Evolutionary conservation across 2,797 vertebrate genomes (phyloP).

Genomic region (Naso thynnoides): DNA sequence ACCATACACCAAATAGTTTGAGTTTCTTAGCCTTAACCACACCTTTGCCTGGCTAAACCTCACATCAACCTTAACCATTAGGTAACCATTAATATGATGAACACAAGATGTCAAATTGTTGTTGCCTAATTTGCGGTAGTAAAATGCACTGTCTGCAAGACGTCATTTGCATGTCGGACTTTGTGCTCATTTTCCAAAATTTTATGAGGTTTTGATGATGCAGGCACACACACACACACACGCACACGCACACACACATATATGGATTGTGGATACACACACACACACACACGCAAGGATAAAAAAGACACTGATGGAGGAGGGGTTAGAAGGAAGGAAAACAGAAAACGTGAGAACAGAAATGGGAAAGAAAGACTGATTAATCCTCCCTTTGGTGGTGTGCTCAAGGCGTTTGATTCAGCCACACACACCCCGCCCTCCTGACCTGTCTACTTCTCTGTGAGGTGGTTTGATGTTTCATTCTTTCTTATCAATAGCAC

Average conservation of each 20-base stretch:
- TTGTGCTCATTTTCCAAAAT: slow-evolving; percentile 40
- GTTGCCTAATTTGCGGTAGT: slow-evolving; percentile 31
- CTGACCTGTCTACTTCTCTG: slow-evolving; percentile 60
- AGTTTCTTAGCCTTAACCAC: slow-evolving; percentile 51
- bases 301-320: slow-evolving; percentile 69
- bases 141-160: slow-evolving; percentile 25
- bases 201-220: slow-evolving; percentile 43
- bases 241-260: slow-evolving; percentile 46
- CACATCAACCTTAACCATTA: slow-evolving; percentile 49
- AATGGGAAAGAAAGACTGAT: slow-evolving; percentile 77
- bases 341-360: slow-evolving; percentile 82
- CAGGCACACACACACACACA: slow-evolving; percentile 51
- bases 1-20: slow-evolving; percentile 37
- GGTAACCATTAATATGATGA: slow-evolving; percentile 53
- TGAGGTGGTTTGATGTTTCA: slow-evolving; percentile 79
- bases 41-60: slow-evolving; percentile 48
- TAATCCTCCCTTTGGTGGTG: slow-evolving; percentile 83
- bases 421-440: slow-evolving; percentile 1
- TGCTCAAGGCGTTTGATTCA: slow-evolving; percentile 67
- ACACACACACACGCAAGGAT: slow-evolving; percentile 61
- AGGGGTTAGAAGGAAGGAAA: slow-evolving; percentile 70
- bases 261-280: slow-evolving; percentile 34
- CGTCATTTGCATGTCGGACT: slow-evolving; percentile 37
- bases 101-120: slow-evolving; percentile 49
- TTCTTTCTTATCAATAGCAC: slow-evolving; percentile 84